phyloP scores from a whole-genome alignment of 92 coral and sea anemone species.

The Heliopora coerulea region DNA sequence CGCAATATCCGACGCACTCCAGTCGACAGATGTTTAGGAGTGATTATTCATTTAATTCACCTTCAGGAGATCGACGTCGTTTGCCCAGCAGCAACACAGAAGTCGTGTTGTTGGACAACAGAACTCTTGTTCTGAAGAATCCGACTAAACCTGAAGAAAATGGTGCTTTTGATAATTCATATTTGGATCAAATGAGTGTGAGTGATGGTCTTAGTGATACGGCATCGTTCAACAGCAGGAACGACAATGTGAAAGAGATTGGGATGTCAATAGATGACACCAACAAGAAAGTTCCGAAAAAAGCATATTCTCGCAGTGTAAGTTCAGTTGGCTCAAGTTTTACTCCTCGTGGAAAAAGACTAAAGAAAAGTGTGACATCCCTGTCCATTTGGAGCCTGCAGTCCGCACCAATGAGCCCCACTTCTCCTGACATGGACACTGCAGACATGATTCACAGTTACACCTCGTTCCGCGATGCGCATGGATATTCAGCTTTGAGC shows the following conservation, averaged over 20 bases:
- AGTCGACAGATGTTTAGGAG: constrained; percentile 24
- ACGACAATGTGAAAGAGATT: constrained; percentile 18
- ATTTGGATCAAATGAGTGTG: constrained; percentile 38
- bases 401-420: constrained; percentile 34
- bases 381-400: constrained; percentile 39
- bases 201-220: constrained; percentile 29
- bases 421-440: constrained; percentile 26
- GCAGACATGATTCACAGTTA: constrained; percentile 18
- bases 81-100: constrained; percentile 53
- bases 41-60: constrained; percentile 29
- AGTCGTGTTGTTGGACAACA: constrained; percentile 87
- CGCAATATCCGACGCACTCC: constrained; percentile 25
- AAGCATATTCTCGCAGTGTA: constrained; percentile 34
- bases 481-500: constrained; percentile 93
- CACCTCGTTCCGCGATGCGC: constrained; percentile 84
- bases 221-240: constrained; percentile 29
- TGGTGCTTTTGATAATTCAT: constrained; percentile 24
- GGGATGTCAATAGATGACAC: constrained; percentile 18
- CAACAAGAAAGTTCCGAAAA: constrained; percentile 5
- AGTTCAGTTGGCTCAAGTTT: constrained; percentile 31
- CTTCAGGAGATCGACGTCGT: constrained; percentile 8
- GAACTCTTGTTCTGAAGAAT: constrained; percentile 63
- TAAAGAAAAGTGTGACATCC: constrained; percentile 34
- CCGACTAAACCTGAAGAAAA: constrained; percentile 23
- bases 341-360: constrained; percentile 22